These are phyloP conservation scores for Chaetogeoica ovagalla DNA, from an alignment of 2,888 invertebrate species.

Conservation along the genomic window DNA sequence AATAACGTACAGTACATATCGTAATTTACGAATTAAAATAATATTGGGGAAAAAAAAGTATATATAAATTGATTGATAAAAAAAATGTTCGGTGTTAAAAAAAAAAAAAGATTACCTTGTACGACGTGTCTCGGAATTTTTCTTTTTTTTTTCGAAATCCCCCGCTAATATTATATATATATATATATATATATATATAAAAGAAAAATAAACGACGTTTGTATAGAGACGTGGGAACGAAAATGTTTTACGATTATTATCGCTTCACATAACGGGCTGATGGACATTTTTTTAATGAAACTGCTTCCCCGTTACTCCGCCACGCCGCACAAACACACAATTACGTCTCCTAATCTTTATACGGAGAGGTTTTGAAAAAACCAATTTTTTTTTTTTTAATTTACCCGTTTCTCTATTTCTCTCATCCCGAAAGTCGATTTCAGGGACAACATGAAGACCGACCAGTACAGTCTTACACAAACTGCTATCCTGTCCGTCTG, in stretches of 20 bases:
- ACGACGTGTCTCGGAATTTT: neutral
- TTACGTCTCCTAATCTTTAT: conserved; percentile 20
- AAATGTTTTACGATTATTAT: conserved; percentile 39
- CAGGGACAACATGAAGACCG: conserved; percentile 11
- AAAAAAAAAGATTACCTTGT: no score
- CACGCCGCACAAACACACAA: neutral
- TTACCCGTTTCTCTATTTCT: neutral
- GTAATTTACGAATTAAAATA: no score
- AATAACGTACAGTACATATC: no score
- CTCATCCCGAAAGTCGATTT: neutral
- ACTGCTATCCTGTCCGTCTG: conserved; percentile 7
- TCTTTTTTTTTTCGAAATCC: neutral
- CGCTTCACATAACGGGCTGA: conserved; percentile 1
- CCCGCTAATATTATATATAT: neutral
- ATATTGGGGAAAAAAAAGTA: no score
- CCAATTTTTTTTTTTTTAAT: conserved; percentile 13
- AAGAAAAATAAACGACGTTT: conserved; percentile 3
- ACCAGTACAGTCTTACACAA: conserved; percentile 9
- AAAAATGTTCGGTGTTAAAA: no score
- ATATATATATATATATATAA: neutral
- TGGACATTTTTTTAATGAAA: conserved; percentile 40
- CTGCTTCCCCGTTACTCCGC: neutral
- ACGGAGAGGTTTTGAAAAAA: neutral
- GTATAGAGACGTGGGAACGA: neutral
- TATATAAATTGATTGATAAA: neutral